Evolutionary conservation across 1,140 invertebrate species (phyloP).

Genomic region (Trachelipus rathkii): DNA sequence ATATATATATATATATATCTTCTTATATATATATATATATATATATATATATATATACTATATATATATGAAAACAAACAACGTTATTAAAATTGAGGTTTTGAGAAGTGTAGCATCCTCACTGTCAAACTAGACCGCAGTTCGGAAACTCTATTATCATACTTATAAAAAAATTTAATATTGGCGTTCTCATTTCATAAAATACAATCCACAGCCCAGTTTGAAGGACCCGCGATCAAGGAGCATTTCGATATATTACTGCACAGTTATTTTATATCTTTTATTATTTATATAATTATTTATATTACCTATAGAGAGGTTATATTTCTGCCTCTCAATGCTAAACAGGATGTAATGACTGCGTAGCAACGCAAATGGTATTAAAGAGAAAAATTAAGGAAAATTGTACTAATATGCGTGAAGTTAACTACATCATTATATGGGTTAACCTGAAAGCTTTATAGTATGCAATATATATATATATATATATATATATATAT

Average conservation of each 20-base stretch:
- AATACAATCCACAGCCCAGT: slow-evolving; percentile 22
- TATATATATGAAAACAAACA: background rate
- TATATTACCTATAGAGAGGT: too few relatives aligned
- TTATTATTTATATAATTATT: background rate
- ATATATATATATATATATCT: slow-evolving; percentile 23
- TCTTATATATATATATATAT: slow-evolving; percentile 20
- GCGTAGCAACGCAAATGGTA: too few relatives aligned
- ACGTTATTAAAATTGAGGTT: slow-evolving; percentile 24
- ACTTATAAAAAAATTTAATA: background rate
- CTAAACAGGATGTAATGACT: too few relatives aligned
- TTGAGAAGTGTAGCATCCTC: slow-evolving; percentile 40
- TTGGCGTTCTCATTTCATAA: background rate
- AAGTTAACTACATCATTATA: too few relatives aligned
- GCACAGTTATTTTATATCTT: slow-evolving; percentile 27
- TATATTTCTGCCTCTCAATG: too few relatives aligned
- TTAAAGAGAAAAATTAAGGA: too few relatives aligned
- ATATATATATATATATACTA: slow-evolving; percentile 21
- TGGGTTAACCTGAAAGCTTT: too few relatives aligned
- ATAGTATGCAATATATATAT: too few relatives aligned
- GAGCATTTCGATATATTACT: slow-evolving; percentile 39
- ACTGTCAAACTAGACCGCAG: slow-evolving; percentile 40
- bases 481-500: background rate
- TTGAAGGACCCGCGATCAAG: slow-evolving; percentile 42
- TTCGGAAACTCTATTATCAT: background rate
- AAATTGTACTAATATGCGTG: too few relatives aligned